Conservation (phyloP, 2,888 invertebrate species). For the Eupithecia centaureata region DNA sequence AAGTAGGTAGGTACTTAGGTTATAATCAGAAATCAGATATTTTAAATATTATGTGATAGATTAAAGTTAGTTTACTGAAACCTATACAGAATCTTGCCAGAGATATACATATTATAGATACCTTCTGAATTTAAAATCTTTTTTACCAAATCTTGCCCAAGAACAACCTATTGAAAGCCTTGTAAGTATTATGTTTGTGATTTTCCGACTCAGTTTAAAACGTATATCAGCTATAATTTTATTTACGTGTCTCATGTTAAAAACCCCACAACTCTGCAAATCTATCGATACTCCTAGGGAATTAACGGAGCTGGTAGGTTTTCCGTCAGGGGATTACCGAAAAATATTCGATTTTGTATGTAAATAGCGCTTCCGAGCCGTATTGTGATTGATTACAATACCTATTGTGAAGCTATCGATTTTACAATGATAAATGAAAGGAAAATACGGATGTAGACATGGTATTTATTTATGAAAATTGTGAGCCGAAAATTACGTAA, state of each 20-base stretch:
- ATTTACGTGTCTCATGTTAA: conserved; percentile 5
- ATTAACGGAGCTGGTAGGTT: conserved; percentile 23
- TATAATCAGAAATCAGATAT: no score
- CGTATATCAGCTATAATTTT: neutral
- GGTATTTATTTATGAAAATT: neutral
- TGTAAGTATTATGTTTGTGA: neutral
- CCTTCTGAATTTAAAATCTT: no score
- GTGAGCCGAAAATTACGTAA: neutral
- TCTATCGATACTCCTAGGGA: conserved; percentile 16
- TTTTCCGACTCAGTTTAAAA: neutral
- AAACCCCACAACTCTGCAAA: conserved; percentile 10
- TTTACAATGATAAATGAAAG: conserved; percentile 11
- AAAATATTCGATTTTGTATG: conserved; percentile 35
- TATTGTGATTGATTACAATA: conserved; percentile 33
- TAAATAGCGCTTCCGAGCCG: conserved; percentile 28
- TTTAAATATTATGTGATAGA: no score
- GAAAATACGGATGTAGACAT: neutral
- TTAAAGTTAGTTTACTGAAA: no score
- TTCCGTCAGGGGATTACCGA: conserved; percentile 25
- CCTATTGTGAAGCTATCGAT: conserved; percentile 20
- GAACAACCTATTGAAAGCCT: neutral
- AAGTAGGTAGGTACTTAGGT: no score
- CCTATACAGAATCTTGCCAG: no score
- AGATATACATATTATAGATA: no score
- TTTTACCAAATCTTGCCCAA: neutral